Base-by-base conservation (phyloP, 2,888 invertebrate species). In the Patella ulyssiponensis region DNA sequence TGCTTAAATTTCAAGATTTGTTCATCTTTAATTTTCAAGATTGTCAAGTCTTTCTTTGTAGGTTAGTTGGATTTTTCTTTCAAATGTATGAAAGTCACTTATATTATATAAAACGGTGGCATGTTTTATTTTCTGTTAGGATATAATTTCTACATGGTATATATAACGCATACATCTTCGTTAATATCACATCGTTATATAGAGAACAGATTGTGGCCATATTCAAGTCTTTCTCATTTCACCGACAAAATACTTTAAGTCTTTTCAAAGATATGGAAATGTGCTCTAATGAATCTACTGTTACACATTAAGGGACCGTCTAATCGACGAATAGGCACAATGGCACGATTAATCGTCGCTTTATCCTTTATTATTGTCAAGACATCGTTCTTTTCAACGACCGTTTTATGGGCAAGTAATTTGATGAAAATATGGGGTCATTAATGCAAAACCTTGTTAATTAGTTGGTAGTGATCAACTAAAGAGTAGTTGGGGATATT, bases 361-460 rank as follows among this genome's bases (percentile, higher is more conserved):
- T 64, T 64, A 64, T 64, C 23, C 64, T 23, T 20, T 64, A 64
- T 64, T 64, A 64, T 64, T 64, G 64, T 23, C 64, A 64, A 64
- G 64, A 64, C 64, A 64, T 64, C 64, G 20, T 64, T 64, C 64
- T 64, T 64, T 23, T 64, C 64, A 64, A 64, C 20, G 64, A 64
- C 64, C 64, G 23, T 20, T 64, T 64, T 64, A 64, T 64, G 20
- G 64, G 64, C 64, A 64, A 64, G 64, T 64, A 64, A 64, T 64
- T 64, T 64, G 64, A 64, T 64, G 64, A 64, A 64, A 64, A 64
- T 64, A 23, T 23, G 64, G 23, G 64, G 64, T 64, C 64, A 64
- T 64, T 64, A 64, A 64, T 64, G 64, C 64, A 64, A 64, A 64
- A 64, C 20, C 64, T 64, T 64, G 64, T 64, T 64, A 64, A 64